Evolutionary conservation across 1,140 invertebrate species (phyloP).

Genomic region (Aphelenchoides besseyi): DNA sequence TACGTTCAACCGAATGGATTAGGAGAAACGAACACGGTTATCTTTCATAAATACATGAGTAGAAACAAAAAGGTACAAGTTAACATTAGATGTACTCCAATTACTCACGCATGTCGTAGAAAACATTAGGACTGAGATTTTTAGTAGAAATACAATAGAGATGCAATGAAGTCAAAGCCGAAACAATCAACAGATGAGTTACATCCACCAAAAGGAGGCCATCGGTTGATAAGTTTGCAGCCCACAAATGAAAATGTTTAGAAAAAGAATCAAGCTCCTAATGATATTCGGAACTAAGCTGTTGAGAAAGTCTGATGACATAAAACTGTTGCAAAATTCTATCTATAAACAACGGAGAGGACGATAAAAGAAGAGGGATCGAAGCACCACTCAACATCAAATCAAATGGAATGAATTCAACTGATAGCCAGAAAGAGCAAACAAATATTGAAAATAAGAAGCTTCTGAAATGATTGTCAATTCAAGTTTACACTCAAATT

Average conservation of each 20-base stretch:
- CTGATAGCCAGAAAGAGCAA: too few species aligned
- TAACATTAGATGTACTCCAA: too few species aligned
- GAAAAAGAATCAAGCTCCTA: constrained; percentile 2
- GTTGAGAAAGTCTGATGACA: background rate
- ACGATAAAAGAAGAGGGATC: background rate
- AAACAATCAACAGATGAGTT: background rate
- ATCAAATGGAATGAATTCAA: background rate
- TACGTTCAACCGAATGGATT: constrained; percentile 3
- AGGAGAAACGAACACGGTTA: too few species aligned
- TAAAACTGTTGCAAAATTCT: background rate
- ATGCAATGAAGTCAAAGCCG: background rate
- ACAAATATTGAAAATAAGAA: background rate
- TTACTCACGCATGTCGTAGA: background rate
- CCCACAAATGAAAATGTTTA: background rate
- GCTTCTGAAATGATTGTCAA: background rate
- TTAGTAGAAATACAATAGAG: background rate
- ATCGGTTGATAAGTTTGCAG: background rate
- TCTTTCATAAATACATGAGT: too few species aligned
- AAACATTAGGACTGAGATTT: background rate
- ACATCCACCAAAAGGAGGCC: background rate
- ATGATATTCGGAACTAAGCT: background rate
- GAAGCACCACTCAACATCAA: too few species aligned
- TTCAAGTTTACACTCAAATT: background rate
- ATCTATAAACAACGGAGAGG: background rate
- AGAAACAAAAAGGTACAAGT: background rate